A percentile compares a stretch with the other conserved stretches of the same genome.
Conservation (phyloP, 2,888 invertebrate genomes). For the Tridacna gigas region DNA sequence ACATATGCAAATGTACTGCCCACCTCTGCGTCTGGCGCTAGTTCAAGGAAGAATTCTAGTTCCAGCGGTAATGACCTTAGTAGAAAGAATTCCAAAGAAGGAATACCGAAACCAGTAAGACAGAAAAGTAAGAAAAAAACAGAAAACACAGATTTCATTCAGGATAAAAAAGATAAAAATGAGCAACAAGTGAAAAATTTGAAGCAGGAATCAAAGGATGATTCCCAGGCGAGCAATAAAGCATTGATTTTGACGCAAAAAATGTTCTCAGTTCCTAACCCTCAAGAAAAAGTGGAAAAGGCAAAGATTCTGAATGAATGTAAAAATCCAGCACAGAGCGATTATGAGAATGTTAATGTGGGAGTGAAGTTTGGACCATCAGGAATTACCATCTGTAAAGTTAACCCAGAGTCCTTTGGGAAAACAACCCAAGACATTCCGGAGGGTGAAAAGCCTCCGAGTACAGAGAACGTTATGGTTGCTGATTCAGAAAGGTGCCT, state of each 20-base stretch:
- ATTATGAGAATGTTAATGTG: slow-evolving; percentile 55
- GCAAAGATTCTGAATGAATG: slow-evolving; percentile 6
- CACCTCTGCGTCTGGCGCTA: slow-evolving; percentile 8
- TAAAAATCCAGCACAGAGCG: slow-evolving; percentile 3
- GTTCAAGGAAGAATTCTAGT: slow-evolving; percentile 39
- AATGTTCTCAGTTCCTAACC: slow-evolving; percentile 48
- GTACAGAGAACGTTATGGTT: not conserved
- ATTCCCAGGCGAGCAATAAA: slow-evolving; percentile 9
- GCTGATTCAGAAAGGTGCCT: not conserved
- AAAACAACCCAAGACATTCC: not conserved
- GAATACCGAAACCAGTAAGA: slow-evolving; percentile 46
- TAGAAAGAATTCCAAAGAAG: slow-evolving; percentile 56
- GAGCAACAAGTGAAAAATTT: slow-evolving; percentile 14
- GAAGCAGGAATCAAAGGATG: slow-evolving; percentile 13
- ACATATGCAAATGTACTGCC: slow-evolving; percentile 11
- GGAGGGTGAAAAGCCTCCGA: not conserved
- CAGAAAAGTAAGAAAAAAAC: slow-evolving; percentile 36
- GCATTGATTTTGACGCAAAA: slow-evolving; percentile 57
- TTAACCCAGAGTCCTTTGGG: not conserved
- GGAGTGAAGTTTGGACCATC: slow-evolving; percentile 43
- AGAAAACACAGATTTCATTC: not conserved
- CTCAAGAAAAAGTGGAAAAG: slow-evolving; percentile 11
- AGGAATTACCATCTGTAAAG: slow-evolving; percentile 30
- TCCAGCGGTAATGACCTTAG: slow-evolving; percentile 42
- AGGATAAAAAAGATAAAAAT: slow-evolving; percentile 8